Conservation (phyloP, 2,113 vertebrate species). For the Gadus macrocephalus region DNA sequence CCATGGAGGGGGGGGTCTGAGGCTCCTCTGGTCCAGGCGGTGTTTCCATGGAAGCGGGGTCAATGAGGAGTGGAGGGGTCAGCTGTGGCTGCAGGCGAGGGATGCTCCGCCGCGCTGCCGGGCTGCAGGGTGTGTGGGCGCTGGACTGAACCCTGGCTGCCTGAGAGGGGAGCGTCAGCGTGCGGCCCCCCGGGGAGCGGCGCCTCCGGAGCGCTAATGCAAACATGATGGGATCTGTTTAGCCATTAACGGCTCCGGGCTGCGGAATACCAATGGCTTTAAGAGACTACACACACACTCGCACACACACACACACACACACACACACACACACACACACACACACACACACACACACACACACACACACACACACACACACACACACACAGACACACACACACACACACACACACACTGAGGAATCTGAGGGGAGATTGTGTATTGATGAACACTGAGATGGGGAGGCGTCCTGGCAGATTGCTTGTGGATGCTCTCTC, state of each 20-base stretch:
- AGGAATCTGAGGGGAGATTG: background rate
- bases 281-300: constrained; percentile 19
- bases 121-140: constrained; percentile 14
- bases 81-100: too few relatives aligned
- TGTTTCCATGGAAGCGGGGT: too few relatives aligned
- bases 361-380: background rate
- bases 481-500: constrained; percentile 50
- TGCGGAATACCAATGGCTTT: constrained; percentile 49
- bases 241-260: constrained; percentile 39
- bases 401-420: constrained; percentile 18
- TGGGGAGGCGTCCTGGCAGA: constrained; percentile 31
- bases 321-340: constrained; percentile 24
- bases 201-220: constrained; percentile 45
- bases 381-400: background rate
- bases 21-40: too few relatives aligned
- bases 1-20: too few relatives aligned
- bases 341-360: too few relatives aligned
- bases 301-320: constrained; percentile 18
- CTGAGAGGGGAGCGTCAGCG: constrained; percentile 45
- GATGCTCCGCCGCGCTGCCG: background rate
- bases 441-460: too few relatives aligned
- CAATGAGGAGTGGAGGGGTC: constrained; percentile 1
- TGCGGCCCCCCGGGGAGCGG: constrained; percentile 36
- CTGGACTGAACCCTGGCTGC: constrained; percentile 23
- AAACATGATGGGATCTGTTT: constrained; percentile 64